Evolutionary conservation across 1,140 invertebrate species (phyloP).

Genomic region (Bathynomus jamesi): DNA sequence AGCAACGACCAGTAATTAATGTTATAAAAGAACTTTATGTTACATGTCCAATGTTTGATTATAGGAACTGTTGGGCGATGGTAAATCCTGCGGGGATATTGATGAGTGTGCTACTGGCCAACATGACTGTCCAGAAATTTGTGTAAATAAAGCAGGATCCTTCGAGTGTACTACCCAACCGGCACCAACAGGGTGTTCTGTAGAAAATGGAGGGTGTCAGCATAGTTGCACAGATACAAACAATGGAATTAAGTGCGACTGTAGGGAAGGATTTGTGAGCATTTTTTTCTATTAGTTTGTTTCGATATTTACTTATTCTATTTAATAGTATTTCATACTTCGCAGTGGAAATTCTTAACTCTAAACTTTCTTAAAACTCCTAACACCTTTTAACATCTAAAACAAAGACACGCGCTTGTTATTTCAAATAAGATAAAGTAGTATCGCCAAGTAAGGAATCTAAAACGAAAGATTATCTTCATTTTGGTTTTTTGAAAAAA

Average conservation of each 20-base stretch:
- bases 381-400: too few species aligned
- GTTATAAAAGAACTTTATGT: not conserved
- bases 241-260: slow-evolving; percentile 46
- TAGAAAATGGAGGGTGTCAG: slow-evolving; percentile 48
- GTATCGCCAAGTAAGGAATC: too few species aligned
- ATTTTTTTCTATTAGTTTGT: too few species aligned
- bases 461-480: too few species aligned
- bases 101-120: slow-evolving; percentile 56
- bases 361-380: too few species aligned
- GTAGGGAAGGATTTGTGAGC: not conserved
- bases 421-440: too few species aligned
- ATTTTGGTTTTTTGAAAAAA: too few species aligned
- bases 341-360: too few species aligned
- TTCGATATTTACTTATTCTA: too few species aligned
- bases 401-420: too few species aligned
- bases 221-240: slow-evolving; percentile 49
- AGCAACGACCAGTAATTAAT: not conserved
- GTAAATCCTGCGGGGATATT: slow-evolving; percentile 49
- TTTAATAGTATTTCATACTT: too few species aligned
- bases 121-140: slow-evolving; percentile 49
- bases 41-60: not conserved
- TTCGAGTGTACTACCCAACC: slow-evolving; percentile 61
- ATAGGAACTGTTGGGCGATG: slow-evolving; percentile 18
- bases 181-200: slow-evolving; percentile 61
- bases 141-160: slow-evolving; percentile 49